Base-by-base conservation (phyloP, 2,113 vertebrate genomes). In the Clarias macrocephalus region DNA sequence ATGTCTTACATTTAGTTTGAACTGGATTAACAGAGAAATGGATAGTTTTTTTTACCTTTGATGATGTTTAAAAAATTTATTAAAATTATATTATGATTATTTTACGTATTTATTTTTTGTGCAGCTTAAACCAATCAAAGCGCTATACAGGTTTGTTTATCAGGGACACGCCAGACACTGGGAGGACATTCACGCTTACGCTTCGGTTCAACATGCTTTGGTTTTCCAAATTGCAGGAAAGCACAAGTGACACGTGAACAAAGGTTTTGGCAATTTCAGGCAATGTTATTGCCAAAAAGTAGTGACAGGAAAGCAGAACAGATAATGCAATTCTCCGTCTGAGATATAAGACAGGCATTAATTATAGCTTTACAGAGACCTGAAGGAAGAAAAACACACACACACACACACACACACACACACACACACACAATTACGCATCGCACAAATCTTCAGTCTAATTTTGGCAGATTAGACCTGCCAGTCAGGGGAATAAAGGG, bases 261-360 rank as follows among this genome's bases (percentile, higher is more conserved):
- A 79, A 79, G 76, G n/a, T n/a, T 79, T 79, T 79, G 52, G 48
- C 25, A 79, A 79, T 57, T 79, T 57, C 52, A 57, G 37, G 13
- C 21, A 52, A 75, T 75, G 42, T 56, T 28, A 57, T 79, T 79
- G 76, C 76, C 76, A 79, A 28, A 79, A 79, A 56, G 25, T 19
- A 77, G 75, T 77, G 76, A 79, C 76, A 79, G 76, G 76, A 80
- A 80, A 59, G 23, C 28, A 16, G 25, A 77, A n/a, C 23, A 68
- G 63, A 56, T 68, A 77, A 23, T 83, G 25, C 8, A n/a, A 23
- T 82, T 65, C n/a, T 59, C 60, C 5, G 1, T 48, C 21, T n/a
- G 82, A 84, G 66, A 84, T 84, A 11, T 25, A 5, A 84, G 52
- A 84, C 82, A 84, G 66, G 66, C 13, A 73, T 84, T 73, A 84